A percentile compares a stretch with the other conserved stretches of the same genome.
phyloP scores from a whole-genome alignment of 2,888 invertebrate genomes.

The Drosophila melanosoma region DNA sequence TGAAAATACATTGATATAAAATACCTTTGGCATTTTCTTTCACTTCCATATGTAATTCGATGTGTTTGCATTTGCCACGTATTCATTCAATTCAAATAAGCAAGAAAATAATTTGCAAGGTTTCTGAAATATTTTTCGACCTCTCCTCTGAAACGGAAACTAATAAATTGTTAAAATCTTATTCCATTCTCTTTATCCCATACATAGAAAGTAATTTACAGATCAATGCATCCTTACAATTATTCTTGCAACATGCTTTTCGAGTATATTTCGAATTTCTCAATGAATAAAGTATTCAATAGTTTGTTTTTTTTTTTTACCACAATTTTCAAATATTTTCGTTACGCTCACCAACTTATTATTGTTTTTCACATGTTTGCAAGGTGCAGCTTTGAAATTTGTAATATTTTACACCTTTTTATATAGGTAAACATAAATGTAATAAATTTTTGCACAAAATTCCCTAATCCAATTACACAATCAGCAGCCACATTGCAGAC shows the following conservation, averaged over 20 bases:
- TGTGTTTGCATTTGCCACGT: not conserved
- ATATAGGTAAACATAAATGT: conserved; percentile 45
- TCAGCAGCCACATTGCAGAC: conserved; percentile 42
- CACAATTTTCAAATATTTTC: not conserved
- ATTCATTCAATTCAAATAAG: not conserved
- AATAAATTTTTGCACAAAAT: conserved; percentile 55
- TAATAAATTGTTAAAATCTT: not conserved
- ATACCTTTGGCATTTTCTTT: not conserved
- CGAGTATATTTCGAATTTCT: not conserved
- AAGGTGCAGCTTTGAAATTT: conserved; percentile 25
- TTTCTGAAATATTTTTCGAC: not conserved
- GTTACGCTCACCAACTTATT: not conserved
- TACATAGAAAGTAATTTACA: not conserved
- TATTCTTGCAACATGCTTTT: not conserved
- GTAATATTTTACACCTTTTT: conserved; percentile 46
- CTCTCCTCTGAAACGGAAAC: not conserved
- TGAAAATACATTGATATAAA: not conserved
- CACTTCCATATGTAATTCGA: not conserved
- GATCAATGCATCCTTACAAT: not conserved
- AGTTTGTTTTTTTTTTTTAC: not conserved
- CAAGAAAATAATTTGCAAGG: not conserved
- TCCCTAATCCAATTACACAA: conserved; percentile 66
- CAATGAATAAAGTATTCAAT: not conserved
- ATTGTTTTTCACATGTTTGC: conserved; percentile 2
- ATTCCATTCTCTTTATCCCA: not conserved